Base-by-base conservation (phyloP, 2,797 vertebrate species). In the Sebastes matsubarae region DNA sequence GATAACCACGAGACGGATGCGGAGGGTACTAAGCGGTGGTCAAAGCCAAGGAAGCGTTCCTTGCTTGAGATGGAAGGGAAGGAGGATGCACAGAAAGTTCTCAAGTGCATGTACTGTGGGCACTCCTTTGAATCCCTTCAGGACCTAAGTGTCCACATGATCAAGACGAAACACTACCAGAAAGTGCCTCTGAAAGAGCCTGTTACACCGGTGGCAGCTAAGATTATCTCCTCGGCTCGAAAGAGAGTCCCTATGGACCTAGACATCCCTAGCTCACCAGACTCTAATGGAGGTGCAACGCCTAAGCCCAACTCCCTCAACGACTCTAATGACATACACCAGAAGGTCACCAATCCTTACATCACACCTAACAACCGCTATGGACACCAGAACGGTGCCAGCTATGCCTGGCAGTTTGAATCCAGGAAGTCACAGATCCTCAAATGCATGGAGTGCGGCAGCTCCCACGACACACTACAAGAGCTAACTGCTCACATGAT, bases 131-230 rank as follows among this genome's bases (percentile, higher is more conserved):
- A 99, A 96, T 99, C 98, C 81, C 97, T 99, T 54, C 99, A 99
- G 93, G 99, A 99, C 95, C 92, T 99, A 86, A 99, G 99, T 63
- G 99, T 99, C 86, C 99, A 99, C 67, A 99, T 99, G 99, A 99
- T 99, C 90, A 99, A 99, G 96, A 99, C 99, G 1, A 99, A 99
- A 99, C 99, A 99, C 96, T 99, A 99, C 97, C 99, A 99, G 96
- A 99, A 99, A 99, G 99, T 99, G 98, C 99, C 99, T 98, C 98
- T 99, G 93, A 99, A 99, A 95, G 99, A 99, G 93, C 99, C 99
- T 8, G 97, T 99, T 93, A 99, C 98, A 27, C 98, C 98, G 3
- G 97, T 99, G 81, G 94, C 97, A 87, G 97, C 98, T 87, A 99
- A 99, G 95, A 98, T 98, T 75, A 96, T 99, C 74, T 97, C 98